phyloP scores from a whole-genome alignment of 2,888 invertebrate genomes.

The Ethmia dodecea region DNA sequence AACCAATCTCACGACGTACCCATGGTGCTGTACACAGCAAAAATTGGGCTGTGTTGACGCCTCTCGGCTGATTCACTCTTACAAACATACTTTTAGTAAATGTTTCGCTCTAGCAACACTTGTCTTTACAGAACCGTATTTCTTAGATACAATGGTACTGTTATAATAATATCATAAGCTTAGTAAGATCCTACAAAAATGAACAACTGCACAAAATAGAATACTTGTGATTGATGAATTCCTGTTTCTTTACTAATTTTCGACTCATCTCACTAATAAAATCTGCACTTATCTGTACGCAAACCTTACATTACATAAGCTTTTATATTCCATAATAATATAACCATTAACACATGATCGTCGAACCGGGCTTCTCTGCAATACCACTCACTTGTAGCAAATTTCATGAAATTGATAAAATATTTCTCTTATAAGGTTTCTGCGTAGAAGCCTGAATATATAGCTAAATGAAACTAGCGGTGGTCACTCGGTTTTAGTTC shows the following conservation, averaged over 20 bases:
- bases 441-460: conserved; percentile 1
- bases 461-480: conserved; percentile 40
- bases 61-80: conserved; percentile 10
- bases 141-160: conserved; percentile 24
- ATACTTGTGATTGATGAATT: too few species aligned
- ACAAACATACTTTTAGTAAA: conserved; percentile 6
- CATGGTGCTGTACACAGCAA: conserved; percentile 34
- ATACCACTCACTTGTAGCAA: conserved; percentile 12
- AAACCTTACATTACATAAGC: conserved; percentile 50
- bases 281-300: conserved; percentile 31
- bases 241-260: conserved; percentile 55
- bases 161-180: conserved; percentile 1
- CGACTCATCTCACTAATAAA: conserved; percentile 74
- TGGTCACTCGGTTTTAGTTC: conserved; percentile 36
- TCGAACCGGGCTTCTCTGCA: conserved; percentile 38
- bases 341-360: conserved; percentile 34
- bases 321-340: conserved; percentile 60
- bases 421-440: background rate
- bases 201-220: too few species aligned
- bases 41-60: conserved; percentile 19
- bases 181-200: too few species aligned
- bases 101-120: conserved; percentile 56
- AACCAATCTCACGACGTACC: conserved; percentile 5
- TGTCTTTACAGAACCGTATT: conserved; percentile 28
- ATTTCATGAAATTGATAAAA: background rate